Evolutionary conservation across 2,888 invertebrate species (phyloP).

Genomic region (Octonoba sinensis): DNA sequence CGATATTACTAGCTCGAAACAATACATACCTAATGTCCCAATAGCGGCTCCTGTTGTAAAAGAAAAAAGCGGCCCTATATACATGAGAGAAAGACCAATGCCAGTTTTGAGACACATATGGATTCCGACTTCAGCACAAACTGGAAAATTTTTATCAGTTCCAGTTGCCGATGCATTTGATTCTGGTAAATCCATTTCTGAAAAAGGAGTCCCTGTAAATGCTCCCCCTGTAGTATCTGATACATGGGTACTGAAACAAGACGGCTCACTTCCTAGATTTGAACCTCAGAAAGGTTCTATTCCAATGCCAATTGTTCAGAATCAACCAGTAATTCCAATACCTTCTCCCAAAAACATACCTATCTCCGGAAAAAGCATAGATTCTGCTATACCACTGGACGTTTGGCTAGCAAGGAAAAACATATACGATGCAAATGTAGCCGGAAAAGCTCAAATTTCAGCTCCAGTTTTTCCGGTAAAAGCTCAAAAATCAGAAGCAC

Average conservation of each 20-base stretch:
- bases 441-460: not conserved
- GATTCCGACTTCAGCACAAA: slow-evolving; percentile 48
- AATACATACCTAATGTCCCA: not conserved
- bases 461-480: not conserved
- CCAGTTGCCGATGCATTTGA: slow-evolving; percentile 7
- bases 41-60: not conserved
- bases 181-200: slow-evolving; percentile 15
- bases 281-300: slow-evolving; percentile 17
- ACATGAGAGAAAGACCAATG: not conserved
- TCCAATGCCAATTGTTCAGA: slow-evolving; percentile 1
- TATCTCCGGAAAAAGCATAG: slow-evolving; percentile 20
- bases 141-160: slow-evolving; percentile 54
- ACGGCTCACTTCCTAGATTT: slow-evolving; percentile 39
- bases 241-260: slow-evolving; percentile 49
- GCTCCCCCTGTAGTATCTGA: slow-evolving; percentile 26
- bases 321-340: not conserved
- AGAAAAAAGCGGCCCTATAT: too few relatives aligned
- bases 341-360: slow-evolving; percentile 27
- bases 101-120: slow-evolving; percentile 40
- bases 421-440: not conserved
- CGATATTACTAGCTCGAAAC: not conserved
- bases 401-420: slow-evolving; percentile 30
- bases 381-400: slow-evolving; percentile 5
- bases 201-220: slow-evolving; percentile 23
- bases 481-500: not conserved